These are phyloP conservation scores for Cantharis rustica DNA, from an alignment of 2,888 invertebrate species.

Conservation along the genomic window DNA sequence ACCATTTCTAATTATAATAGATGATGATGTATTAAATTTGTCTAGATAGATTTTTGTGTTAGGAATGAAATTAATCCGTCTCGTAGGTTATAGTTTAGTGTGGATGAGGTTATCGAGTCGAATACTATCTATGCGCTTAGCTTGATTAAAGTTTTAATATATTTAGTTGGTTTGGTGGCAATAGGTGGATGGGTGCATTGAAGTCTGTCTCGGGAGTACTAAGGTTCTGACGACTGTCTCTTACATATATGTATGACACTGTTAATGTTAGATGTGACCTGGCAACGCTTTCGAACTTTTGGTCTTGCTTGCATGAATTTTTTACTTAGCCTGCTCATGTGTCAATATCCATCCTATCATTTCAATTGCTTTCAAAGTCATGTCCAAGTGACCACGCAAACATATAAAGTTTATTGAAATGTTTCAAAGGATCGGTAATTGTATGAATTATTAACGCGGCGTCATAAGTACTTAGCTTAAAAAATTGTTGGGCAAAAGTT, in stretches of 20 bases:
- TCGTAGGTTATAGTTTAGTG: neutral
- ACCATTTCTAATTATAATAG: neutral
- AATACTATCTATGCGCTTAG: constrained; percentile 28
- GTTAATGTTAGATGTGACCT: constrained; percentile 35
- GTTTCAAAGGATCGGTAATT: neutral
- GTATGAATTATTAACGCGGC: neutral
- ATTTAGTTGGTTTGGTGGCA: constrained; percentile 33
- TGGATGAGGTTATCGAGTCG: neutral
- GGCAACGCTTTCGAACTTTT: constrained; percentile 20
- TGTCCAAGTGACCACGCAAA: constrained; percentile 8
- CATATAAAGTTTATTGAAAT: constrained; percentile 16
- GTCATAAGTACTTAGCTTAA: neutral
- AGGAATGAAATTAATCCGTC: neutral
- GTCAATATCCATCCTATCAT: constrained; percentile 31
- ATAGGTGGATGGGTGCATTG: constrained; percentile 24
- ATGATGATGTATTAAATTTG: neutral
- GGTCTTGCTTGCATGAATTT: constrained; percentile 31
- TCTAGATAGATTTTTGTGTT: neutral
- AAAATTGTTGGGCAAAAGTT: neutral
- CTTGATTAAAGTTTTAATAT: constrained; percentile 40
- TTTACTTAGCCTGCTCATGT: constrained; percentile 28
- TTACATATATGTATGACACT: constrained; percentile 35
- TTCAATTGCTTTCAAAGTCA: constrained; percentile 17
- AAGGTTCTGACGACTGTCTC: constrained; percentile 29
- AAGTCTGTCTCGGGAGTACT: constrained; percentile 30